Evolutionary conservation across 2,888 invertebrate species (phyloP).

Genomic region (Cryptocephalus primarius): DNA sequence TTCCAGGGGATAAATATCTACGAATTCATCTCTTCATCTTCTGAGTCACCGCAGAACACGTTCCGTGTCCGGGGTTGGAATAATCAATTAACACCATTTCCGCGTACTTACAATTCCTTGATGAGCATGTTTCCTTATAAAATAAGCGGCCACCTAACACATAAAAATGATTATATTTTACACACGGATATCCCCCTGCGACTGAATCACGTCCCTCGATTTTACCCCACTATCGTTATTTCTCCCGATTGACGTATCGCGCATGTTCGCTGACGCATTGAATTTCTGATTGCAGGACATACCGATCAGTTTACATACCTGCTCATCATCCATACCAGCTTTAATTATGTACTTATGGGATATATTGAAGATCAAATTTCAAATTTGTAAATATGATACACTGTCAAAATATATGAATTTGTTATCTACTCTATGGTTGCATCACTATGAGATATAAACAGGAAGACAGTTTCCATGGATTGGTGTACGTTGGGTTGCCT

Average conservation of each 20-base stretch:
- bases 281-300: conserved; percentile 13
- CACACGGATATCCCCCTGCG: conserved; percentile 24
- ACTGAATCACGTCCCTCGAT: conserved; percentile 45
- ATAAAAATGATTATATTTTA: conserved; percentile 9
- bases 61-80: not conserved
- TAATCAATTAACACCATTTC: conserved; percentile 2
- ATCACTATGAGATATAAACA: too few species aligned
- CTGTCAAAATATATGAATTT: too few species aligned
- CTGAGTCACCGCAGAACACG: conserved; percentile 3
- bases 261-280: conserved; percentile 55
- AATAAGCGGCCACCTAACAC: conserved; percentile 17
- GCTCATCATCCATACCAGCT: conserved; percentile 1
- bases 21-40: conserved; percentile 5
- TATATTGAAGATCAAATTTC: too few species aligned
- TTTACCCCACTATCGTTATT: conserved; percentile 26
- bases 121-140: conserved; percentile 50
- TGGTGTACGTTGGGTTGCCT: too few species aligned
- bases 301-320: conserved; percentile 4
- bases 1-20: conserved; percentile 9
- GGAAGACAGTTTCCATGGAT: too few species aligned
- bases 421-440: too few species aligned
- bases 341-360: not conserved
- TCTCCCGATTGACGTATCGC: conserved; percentile 24
- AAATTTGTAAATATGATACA: too few species aligned
- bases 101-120: conserved; percentile 57